Conservation (phyloP, 2,113 vertebrate species). For the Hassar affinis region DNA sequence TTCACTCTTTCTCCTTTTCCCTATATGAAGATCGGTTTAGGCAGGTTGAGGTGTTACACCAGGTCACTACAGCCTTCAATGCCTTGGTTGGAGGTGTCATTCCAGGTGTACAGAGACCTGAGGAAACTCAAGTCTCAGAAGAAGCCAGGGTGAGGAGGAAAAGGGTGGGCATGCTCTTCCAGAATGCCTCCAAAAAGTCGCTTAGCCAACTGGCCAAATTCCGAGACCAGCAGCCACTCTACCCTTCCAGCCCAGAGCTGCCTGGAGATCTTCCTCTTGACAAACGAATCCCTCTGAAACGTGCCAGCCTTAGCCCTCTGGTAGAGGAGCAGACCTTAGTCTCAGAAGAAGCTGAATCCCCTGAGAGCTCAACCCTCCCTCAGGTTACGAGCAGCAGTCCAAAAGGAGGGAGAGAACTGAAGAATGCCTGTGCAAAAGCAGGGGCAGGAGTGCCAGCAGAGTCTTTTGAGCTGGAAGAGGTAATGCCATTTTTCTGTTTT, state of each 20-base stretch:
- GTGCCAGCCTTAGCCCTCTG: conserved; percentile 53
- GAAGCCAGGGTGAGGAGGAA: conserved; percentile 62
- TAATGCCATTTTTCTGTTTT: conserved; percentile 28
- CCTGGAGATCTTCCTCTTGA: conserved; percentile 30
- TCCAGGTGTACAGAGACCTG: neutral
- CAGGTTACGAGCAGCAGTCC: conserved; percentile 3
- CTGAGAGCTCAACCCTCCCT: neutral
- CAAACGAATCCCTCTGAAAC: conserved; percentile 37
- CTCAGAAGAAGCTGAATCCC: conserved; percentile 18
- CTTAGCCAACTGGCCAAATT: conserved; percentile 48
- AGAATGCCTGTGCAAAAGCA: conserved; percentile 45
- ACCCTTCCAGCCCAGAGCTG: conserved; percentile 11
- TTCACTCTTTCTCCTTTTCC: neutral
- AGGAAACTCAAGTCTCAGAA: conserved; percentile 30
- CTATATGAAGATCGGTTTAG: conserved; percentile 66
- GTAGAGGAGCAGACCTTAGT: conserved; percentile 56
- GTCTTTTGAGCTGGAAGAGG: conserved; percentile 68
- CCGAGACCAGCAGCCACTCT: conserved; percentile 8
- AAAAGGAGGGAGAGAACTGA: conserved; percentile 32
- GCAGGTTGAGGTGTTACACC: conserved; percentile 72
- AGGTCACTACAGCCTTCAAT: conserved; percentile 71
- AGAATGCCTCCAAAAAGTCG: conserved; percentile 64
- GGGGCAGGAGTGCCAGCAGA: conserved; percentile 46
- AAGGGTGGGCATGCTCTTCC: conserved; percentile 59
- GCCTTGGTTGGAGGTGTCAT: conserved; percentile 55